Evolutionary conservation across 2,888 invertebrate species (phyloP).

Genomic region (Xestia xanthographa): DNA sequence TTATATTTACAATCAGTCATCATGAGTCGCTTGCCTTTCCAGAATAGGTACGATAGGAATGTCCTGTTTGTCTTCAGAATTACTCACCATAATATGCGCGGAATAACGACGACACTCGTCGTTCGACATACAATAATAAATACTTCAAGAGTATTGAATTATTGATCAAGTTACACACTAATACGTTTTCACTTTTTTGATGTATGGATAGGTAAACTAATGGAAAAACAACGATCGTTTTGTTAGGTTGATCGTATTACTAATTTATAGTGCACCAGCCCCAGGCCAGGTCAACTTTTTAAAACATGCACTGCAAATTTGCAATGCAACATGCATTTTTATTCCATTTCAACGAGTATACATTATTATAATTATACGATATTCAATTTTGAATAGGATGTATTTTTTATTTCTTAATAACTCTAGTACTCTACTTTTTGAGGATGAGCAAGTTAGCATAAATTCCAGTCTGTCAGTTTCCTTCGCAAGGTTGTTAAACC

Average conservation of each 20-base stretch:
- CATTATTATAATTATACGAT: too few species aligned
- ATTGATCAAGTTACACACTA: conserved; percentile 1
- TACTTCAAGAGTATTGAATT: not conserved
- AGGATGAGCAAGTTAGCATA: conserved; percentile 13
- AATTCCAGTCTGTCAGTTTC: conserved; percentile 11
- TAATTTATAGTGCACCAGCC: not conserved
- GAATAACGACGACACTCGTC: conserved; percentile 12
- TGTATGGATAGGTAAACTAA: not conserved
- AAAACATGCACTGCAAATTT: not conserved
- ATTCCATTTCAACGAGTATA: not conserved
- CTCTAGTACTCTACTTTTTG: conserved; percentile 1
- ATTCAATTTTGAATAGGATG: not conserved
- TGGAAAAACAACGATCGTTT: not conserved
- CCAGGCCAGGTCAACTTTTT: not conserved
- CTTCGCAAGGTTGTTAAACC: conserved; percentile 50
- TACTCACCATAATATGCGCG: conserved; percentile 24
- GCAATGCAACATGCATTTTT: not conserved
- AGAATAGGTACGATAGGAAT: conserved; percentile 21
- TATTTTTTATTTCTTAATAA: not conserved
- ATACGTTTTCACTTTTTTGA: conserved; percentile 8
- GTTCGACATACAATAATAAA: conserved; percentile 1
- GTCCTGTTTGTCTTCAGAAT: conserved; percentile 32
- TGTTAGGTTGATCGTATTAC: not conserved
- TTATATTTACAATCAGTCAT: not conserved
- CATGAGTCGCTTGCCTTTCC: conserved; percentile 5